phyloP scores from a whole-genome alignment of 2,797 vertebrate genomes.

The Crenichthys baileyi region DNA sequence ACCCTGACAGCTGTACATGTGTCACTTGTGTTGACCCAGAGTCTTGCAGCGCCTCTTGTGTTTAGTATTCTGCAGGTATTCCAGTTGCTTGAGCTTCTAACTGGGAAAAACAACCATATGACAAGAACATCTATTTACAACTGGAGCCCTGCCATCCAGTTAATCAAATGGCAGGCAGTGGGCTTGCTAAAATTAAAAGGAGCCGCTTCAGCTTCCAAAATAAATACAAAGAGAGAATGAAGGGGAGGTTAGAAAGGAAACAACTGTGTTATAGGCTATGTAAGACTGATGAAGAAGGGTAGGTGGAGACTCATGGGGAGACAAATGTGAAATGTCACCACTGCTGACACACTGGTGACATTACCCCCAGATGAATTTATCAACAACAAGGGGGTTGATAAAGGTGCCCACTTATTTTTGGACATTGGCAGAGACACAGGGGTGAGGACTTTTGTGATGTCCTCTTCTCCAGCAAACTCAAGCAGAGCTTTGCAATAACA shows the following conservation, averaged over 20 bases:
- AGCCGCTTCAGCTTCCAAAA: constrained; percentile 53
- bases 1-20: not conserved
- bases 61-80: constrained; percentile 46
- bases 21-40: constrained; percentile 27
- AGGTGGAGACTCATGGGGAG: constrained; percentile 17
- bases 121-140: constrained; percentile 74
- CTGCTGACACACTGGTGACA: constrained; percentile 43
- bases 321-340: constrained; percentile 17
- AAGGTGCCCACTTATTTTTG: constrained; percentile 66
- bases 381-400: constrained; percentile 45
- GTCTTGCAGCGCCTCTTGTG: constrained; percentile 58
- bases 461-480: constrained; percentile 32
- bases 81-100: constrained; percentile 48
- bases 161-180: constrained; percentile 61
- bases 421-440: constrained; percentile 46
- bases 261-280: constrained; percentile 2
- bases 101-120: constrained; percentile 54
- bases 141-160: constrained; percentile 58
- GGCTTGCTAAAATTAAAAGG: constrained; percentile 56
- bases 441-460: constrained; percentile 43
- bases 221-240: constrained; percentile 19
- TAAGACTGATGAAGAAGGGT: constrained; percentile 21
- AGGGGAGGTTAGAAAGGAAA: not conserved
- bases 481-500: constrained; percentile 14
- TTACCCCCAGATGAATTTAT: constrained; percentile 56